phyloP scores from a whole-genome alignment of 2,797 vertebrate genomes.

The Steatocranus sp. region DNA sequence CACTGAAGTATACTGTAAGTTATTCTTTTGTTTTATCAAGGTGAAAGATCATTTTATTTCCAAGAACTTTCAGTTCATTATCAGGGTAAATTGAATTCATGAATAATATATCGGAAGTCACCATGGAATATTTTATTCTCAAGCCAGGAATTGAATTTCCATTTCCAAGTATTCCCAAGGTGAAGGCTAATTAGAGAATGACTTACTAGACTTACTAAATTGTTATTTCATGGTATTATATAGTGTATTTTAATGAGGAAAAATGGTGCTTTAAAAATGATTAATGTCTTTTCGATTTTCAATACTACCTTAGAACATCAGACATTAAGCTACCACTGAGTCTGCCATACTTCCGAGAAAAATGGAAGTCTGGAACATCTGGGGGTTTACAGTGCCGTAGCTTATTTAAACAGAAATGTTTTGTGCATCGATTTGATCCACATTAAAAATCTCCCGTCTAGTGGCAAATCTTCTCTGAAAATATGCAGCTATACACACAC shows the following conservation, averaged over 20 bases:
- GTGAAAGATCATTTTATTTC: conserved; percentile 50
- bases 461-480: conserved; percentile 7
- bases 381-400: neutral
- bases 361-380: neutral
- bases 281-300: neutral
- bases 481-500: conserved; percentile 8
- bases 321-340: neutral
- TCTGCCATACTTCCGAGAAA: neutral
- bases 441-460: neutral
- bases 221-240: neutral
- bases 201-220: conserved; percentile 15
- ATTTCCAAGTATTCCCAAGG: conserved; percentile 44
- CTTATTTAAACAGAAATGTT: conserved; percentile 9
- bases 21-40: conserved; percentile 26
- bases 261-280: neutral
- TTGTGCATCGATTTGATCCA: conserved; percentile 17
- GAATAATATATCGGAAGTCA: conserved; percentile 61
- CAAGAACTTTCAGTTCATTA: conserved; percentile 46
- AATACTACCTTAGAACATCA: neutral
- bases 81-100: conserved; percentile 60
- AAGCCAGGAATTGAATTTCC: conserved; percentile 36
- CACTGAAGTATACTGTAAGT: neutral
- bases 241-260: conserved; percentile 15
- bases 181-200: conserved; percentile 35
- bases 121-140: conserved; percentile 50